Conservation (phyloP, 2,888 invertebrate species). For the Pseudeuparius sepicola region DNA sequence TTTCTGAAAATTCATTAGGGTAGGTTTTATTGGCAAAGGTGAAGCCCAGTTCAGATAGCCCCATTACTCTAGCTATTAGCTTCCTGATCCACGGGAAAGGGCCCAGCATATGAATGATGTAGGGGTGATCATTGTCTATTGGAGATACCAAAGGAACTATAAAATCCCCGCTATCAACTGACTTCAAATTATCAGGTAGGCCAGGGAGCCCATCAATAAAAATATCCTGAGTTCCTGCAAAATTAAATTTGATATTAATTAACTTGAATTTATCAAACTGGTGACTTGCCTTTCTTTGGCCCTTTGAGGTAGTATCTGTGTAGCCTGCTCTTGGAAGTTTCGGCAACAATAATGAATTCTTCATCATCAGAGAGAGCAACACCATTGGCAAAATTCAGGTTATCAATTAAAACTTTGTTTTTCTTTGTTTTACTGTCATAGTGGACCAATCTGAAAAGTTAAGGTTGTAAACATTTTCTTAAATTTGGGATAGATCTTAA, state of each 20-base stretch:
- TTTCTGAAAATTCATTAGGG: slow-evolving; percentile 55
- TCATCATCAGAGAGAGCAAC: slow-evolving; percentile 71
- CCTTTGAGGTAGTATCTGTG: slow-evolving; percentile 72
- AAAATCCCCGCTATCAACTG: slow-evolving; percentile 50
- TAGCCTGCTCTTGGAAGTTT: slow-evolving; percentile 58
- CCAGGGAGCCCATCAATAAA: slow-evolving; percentile 76
- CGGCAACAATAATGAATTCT: slow-evolving; percentile 70
- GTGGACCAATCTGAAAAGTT: slow-evolving; percentile 59
- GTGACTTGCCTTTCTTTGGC: slow-evolving; percentile 69
- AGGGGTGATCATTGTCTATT: slow-evolving; percentile 48
- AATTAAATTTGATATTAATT: background rate
- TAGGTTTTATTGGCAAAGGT: slow-evolving; percentile 50
- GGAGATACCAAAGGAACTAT: slow-evolving; percentile 50
- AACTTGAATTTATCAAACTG: no score
- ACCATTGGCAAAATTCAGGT: slow-evolving; percentile 83
- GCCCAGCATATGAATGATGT: slow-evolving; percentile 44
- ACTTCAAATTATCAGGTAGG: slow-evolving; percentile 54
- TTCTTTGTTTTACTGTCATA: slow-evolving; percentile 69
- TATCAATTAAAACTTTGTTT: slow-evolving; percentile 63
- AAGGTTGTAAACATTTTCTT: no score
- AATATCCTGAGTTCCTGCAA: slow-evolving; percentile 48
- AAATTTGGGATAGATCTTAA: no score
- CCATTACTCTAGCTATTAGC: slow-evolving; percentile 50
- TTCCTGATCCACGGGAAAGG: slow-evolving; percentile 56
- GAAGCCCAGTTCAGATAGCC: slow-evolving; percentile 53